Conservation (phyloP, 2,113 vertebrate species). For the Oncorhynchus gorbuscha region DNA sequence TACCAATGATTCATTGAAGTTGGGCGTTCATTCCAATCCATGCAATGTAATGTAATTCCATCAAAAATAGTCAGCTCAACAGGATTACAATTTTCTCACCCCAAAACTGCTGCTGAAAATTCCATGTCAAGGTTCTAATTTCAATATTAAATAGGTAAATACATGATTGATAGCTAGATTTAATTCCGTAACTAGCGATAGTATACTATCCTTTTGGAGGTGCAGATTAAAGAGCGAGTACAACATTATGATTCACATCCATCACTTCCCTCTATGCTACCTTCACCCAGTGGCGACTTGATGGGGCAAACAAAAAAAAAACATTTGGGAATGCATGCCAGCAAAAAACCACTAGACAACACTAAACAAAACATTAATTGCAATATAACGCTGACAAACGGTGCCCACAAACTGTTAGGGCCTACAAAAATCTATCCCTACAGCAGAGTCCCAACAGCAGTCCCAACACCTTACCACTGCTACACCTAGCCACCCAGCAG, state of each 20-base stretch:
- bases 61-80: neutral
- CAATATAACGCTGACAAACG: no score
- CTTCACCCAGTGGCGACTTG: no score
- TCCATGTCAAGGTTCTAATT: neutral
- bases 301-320: no score
- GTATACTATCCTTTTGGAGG: neutral
- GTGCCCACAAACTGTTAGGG: no score
- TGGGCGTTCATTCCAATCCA: neutral
- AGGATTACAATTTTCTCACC: neutral
- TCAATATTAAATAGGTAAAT: neutral
- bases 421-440: no score
- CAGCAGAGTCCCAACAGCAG: no score
- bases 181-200: neutral
- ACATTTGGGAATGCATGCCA: no score
- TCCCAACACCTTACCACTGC: no score
- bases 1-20: neutral
- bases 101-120: neutral
- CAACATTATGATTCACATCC: neutral
- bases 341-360: no score
- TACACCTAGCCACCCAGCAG: no score
- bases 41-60: neutral
- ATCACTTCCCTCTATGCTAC: neutral
- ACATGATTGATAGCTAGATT: neutral
- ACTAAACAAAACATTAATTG: no score
- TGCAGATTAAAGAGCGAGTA: slow-evolving; percentile 13